phyloP scores from a whole-genome alignment of 2,797 vertebrate genomes.

The Vipera ursinii region DNA sequence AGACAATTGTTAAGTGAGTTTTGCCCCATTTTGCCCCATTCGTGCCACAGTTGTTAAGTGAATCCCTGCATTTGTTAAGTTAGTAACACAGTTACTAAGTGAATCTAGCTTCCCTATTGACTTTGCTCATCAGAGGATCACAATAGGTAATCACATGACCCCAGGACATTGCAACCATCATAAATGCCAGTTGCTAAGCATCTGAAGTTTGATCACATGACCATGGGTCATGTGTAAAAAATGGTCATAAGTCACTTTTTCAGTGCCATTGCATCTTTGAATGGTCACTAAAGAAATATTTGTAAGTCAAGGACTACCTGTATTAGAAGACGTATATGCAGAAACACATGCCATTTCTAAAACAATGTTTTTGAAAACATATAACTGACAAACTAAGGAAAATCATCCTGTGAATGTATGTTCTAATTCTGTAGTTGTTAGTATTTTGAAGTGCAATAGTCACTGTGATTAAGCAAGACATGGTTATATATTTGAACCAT shows the following conservation, averaged over 20 bases:
- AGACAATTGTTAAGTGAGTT: neutral
- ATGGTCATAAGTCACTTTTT: neutral
- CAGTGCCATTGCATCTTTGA: neutral
- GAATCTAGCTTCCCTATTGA: neutral
- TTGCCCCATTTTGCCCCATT: neutral
- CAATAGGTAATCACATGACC: neutral
- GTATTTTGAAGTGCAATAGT: neutral
- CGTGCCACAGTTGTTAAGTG: neutral
- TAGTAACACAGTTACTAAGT: neutral
- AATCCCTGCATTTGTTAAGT: neutral
- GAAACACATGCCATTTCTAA: neutral
- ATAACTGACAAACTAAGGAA: neutral
- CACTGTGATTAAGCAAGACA: neutral
- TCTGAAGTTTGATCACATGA: neutral
- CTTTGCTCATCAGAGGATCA: neutral
- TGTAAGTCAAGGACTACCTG: neutral
- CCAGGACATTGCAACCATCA: neutral
- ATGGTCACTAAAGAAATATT: neutral
- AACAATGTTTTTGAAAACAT: neutral
- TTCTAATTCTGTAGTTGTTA: neutral
- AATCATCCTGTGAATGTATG: neutral
- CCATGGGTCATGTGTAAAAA: neutral
- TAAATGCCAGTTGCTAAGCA: neutral
- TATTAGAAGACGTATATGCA: neutral
- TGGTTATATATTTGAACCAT: neutral